Base-by-base conservation (phyloP, 1,140 invertebrate genomes). In the Luehdorfia chinensis region DNA sequence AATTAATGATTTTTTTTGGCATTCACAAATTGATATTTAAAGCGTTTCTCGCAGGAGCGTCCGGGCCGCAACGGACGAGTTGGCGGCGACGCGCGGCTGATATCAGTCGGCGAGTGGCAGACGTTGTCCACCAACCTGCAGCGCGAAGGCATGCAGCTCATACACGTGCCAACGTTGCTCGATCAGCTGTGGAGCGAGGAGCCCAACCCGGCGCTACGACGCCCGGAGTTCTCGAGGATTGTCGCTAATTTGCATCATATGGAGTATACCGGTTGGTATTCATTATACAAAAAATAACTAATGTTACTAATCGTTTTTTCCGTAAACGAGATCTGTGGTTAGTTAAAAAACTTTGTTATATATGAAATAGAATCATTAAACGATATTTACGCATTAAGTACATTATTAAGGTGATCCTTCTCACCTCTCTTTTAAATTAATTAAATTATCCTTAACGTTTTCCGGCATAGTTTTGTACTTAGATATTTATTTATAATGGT, bases 71-170 rank as follows among this genome's bases (percentile, higher is more conserved):
- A 13, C 87, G 92, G 55, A 80, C 90, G 23, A 39, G 91, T 98
- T 9, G 97, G 96, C 0, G 94, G 92, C 7, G 96, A 98, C 89
- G 93, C 96, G 0, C 91, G 90, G 32, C 71, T 94, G 12, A 89
- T 93, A 4, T 89, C 93, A 0, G 88, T 92, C 28, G 64, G 77
- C n/a, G 81, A 88, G 27, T 95, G 92, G 92, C 73, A 89, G 12
- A 53, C 64, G 2, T 89, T 93, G 71, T 81, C 89, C 44, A 63
- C 87, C 0, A 86, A 89, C 50, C 76, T 95, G 32, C 85, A 90
- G 57, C 87, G 79, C 1, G 85, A 88, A 45, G 87, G 86, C 5
- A 75, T 91, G 0, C 77, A 84, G 39, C 79, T 97, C 21, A 83
- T 93, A 2, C 89, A 90, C 14, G 89, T 95, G 8, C 87, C 88